Evolutionary conservation across 35 echinoderm and acorn worm species (phyloP).

Genomic region (Stichopus chloronotus): DNA sequence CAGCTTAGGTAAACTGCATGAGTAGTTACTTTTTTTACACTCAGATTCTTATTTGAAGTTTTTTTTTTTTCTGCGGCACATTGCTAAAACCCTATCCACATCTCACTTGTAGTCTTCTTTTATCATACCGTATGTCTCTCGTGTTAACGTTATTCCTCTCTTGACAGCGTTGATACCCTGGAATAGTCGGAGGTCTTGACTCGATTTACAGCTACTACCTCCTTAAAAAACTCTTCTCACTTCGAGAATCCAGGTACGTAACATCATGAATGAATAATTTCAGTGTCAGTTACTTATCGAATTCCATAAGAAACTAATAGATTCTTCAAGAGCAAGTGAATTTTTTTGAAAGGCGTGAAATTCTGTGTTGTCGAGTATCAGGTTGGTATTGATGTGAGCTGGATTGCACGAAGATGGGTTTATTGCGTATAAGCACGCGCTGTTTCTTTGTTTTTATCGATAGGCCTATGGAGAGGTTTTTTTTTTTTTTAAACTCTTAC

Average conservation of each 20-base stretch:
- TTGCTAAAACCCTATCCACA: too few relatives aligned
- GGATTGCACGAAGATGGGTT: neutral
- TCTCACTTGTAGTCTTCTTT: too few relatives aligned
- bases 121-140: too few relatives aligned
- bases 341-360: slow-evolving; percentile 8
- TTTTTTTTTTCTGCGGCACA: too few relatives aligned
- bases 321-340: slow-evolving; percentile 30
- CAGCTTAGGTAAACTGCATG: too few relatives aligned
- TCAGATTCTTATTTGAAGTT: too few relatives aligned
- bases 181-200: too few relatives aligned
- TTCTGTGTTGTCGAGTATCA: slow-evolving; percentile 4
- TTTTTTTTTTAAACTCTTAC: slow-evolving; percentile 10
- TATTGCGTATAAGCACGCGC: neutral
- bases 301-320: slow-evolving; percentile 42
- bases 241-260: slow-evolving; percentile 33
- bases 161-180: too few relatives aligned
- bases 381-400: neutral
- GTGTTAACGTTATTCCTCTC: too few relatives aligned
- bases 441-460: neutral
- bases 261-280: slow-evolving; percentile 51
- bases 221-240: neutral
- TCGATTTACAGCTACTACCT: too few relatives aligned
- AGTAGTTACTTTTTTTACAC: too few relatives aligned
- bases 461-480: neutral
- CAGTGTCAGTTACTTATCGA: slow-evolving; percentile 44